Conservation (phyloP, 2,888 invertebrate genomes). For the Biston betularia region DNA sequence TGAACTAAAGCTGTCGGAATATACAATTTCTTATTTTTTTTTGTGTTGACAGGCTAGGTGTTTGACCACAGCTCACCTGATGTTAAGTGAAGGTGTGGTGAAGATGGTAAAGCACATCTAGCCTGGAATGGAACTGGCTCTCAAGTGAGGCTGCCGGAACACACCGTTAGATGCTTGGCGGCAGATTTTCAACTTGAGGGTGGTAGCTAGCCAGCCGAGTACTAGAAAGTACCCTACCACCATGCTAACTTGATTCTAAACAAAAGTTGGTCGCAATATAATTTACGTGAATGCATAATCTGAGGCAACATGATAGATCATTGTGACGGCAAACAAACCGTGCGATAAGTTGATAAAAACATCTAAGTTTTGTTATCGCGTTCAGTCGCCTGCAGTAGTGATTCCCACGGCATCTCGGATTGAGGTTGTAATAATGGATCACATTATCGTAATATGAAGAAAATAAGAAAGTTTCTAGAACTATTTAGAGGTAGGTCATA, state of each 20-base stretch:
- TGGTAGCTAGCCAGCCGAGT: too few species aligned
- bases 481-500: conserved; percentile 39
- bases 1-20: not conserved
- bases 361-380: conserved; percentile 49
- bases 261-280: not conserved
- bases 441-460: conserved; percentile 36
- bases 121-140: too few species aligned
- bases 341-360: conserved; percentile 51
- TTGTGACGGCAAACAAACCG: conserved; percentile 47
- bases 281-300: conserved; percentile 15
- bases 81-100: too few species aligned
- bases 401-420: conserved; percentile 60
- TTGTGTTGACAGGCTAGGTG: too few species aligned
- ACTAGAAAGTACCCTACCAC: too few species aligned
- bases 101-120: too few species aligned
- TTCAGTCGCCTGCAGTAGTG: conserved; percentile 37
- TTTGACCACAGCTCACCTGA: too few species aligned
- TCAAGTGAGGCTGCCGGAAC: too few species aligned
- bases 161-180: too few species aligned
- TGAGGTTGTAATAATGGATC: conserved; percentile 51
- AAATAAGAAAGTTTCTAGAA: conserved; percentile 32
- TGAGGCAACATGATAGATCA: conserved; percentile 38
- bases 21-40: too few species aligned
- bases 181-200: too few species aligned
- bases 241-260: too few species aligned